Percentiles rank a stretch among this genome's conserved stretches.
phyloP scores from a whole-genome alignment of 2,113 vertebrate genomes.

The Etheostoma spectabile region DNA sequence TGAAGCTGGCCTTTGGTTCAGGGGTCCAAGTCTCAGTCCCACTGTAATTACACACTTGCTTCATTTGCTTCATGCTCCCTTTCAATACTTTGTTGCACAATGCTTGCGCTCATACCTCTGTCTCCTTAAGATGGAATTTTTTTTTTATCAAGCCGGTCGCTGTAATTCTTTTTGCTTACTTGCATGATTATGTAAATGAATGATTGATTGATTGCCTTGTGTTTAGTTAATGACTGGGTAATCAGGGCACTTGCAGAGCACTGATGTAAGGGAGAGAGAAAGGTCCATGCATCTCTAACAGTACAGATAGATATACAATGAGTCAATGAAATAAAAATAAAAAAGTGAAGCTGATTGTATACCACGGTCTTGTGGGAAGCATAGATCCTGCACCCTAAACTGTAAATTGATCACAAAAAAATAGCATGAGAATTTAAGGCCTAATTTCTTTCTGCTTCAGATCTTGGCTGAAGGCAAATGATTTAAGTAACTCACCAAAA shows the following conservation, averaged over 20 bases:
- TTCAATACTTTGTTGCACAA: slow-evolving; percentile 55
- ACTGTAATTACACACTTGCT: slow-evolving; percentile 76
- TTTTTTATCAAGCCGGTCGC: slow-evolving; percentile 54
- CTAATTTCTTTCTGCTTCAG: slow-evolving; percentile 88
- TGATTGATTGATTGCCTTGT: slow-evolving; percentile 34
- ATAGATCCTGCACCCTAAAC: slow-evolving; percentile 84
- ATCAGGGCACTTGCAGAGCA: not conserved
- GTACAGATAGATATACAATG: not conserved
- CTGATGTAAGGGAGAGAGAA: not conserved
- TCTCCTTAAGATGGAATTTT: slow-evolving; percentile 45
- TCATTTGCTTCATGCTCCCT: slow-evolving; percentile 68
- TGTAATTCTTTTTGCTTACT: slow-evolving; percentile 36
- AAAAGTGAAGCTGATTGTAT: slow-evolving; percentile 31
- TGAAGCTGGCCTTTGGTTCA: slow-evolving; percentile 59
- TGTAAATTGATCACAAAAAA: slow-evolving; percentile 88
- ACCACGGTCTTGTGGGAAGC: slow-evolving; percentile 79
- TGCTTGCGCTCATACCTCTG: slow-evolving; percentile 21
- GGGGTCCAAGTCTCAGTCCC: slow-evolving; percentile 53
- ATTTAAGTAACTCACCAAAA: slow-evolving; percentile 83
- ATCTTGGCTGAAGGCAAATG: slow-evolving; percentile 86
- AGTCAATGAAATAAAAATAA: slow-evolving; percentile 38
- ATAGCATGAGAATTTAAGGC: slow-evolving; percentile 86
- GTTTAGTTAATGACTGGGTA: slow-evolving; percentile 22
- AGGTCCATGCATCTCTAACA: not conserved
- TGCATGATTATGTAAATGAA: slow-evolving; percentile 10